Evolutionary conservation across 2,797 vertebrate species (phyloP), one percentile per base, ranked within the genome.

Genomic region (Anomalospiza imberbis): DNA sequence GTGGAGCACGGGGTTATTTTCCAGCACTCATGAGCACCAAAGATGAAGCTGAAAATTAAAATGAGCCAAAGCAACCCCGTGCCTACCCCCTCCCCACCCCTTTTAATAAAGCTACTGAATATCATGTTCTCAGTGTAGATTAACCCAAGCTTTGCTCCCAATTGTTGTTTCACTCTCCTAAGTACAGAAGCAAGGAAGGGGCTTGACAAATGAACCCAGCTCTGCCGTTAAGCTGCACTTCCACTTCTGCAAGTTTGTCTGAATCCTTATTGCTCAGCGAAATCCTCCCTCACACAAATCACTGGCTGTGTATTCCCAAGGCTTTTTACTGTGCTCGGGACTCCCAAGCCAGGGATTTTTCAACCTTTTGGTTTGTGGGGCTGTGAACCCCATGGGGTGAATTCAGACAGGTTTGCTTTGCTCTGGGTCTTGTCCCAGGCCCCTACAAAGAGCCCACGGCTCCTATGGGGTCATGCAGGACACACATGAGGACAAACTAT

Each of bases 101-200:
- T 89, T 88, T 91, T 96, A 95, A 96, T 95, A 95, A 91, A 96
- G 86, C 77, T 72, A 34, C 84, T 34, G 71, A 75, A 89, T 82
- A 91, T 55, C 90, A 11, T 29, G 53, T 94, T 87, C 92, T 85
- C 81, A 61, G 57, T 0, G 0, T 18, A 80, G 86, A 94, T 95
- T 95, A 95, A 95, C 88, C 92, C 85, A 47, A 95, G 89, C 88
- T 93, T 96, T 93, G 92, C 86, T 96, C 92, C 86, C 92, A 94
- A 90, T 94, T 95, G 93, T 91, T 89, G 61, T 85, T 89, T 87
- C 61, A 2, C 63, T 92, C 80, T 65, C 77, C 57, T 54, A 89
- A 34, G 32, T 57, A 55, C 45, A 50, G 77, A 61, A 90, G 54
- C 83, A 85, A 93, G 80, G 74, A 91, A 87, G 48, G 22, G 53